phyloP scores from a whole-genome alignment of 2,113 vertebrate genomes.

The Clupea harengus region DNA sequence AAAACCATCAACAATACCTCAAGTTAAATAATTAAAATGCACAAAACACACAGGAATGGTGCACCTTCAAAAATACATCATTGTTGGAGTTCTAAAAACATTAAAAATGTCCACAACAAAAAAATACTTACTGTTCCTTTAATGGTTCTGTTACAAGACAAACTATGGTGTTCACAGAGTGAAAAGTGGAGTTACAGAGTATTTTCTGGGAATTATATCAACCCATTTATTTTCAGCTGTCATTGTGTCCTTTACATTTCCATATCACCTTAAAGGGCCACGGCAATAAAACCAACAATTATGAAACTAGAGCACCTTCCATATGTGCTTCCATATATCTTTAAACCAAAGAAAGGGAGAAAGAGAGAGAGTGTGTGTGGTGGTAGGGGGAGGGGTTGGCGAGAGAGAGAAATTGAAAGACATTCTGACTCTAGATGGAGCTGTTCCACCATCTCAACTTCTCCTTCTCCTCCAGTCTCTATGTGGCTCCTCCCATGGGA shows the following conservation, averaged over 20 bases:
- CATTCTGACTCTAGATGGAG: slow-evolving; percentile 29
- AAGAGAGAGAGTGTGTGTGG: not conserved
- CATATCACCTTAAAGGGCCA: not conserved
- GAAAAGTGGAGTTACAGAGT: not conserved
- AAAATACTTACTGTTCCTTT: too few relatives aligned
- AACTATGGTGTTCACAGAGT: not conserved
- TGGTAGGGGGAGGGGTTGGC: not conserved
- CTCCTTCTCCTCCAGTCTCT: not conserved
- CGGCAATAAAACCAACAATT: too few relatives aligned
- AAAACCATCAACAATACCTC: too few relatives aligned
- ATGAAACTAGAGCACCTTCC: too few relatives aligned
- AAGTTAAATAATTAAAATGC: not conserved
- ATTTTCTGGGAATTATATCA: not conserved
- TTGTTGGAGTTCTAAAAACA: not conserved
- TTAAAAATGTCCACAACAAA: too few relatives aligned
- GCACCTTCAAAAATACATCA: too few relatives aligned
- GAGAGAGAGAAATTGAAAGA: not conserved
- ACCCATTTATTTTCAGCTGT: not conserved
- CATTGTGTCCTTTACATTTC: not conserved
- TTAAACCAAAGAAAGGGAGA: too few relatives aligned
- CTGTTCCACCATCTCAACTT: slow-evolving; percentile 4
- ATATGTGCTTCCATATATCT: too few relatives aligned
- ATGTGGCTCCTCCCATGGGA: not conserved
- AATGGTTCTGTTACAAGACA: not conserved
- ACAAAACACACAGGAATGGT: not conserved